These are phyloP conservation scores for Crocallis elinguaria DNA, from an alignment of 2,888 invertebrate genomes.

Conservation along the genomic window DNA sequence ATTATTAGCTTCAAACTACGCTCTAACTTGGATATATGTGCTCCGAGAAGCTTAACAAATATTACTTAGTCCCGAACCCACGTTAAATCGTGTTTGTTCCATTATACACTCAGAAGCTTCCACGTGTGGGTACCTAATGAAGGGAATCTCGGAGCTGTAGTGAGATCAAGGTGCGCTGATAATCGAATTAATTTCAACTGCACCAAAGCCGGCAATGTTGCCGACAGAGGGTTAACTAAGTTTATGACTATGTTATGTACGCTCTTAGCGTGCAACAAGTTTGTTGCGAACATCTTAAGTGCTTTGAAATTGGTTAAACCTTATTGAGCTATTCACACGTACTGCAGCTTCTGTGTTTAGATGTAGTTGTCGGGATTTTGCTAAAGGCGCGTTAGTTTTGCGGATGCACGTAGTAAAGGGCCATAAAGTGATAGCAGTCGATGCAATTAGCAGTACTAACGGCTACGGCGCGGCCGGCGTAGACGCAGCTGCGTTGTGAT, in stretches of 20 bases:
- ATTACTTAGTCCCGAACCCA: constrained; percentile 35
- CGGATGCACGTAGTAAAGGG: constrained; percentile 48
- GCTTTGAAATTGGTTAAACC: constrained; percentile 76
- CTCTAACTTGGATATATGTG: constrained; percentile 25
- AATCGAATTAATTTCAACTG: constrained; percentile 81
- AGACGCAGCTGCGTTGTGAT: constrained; percentile 61
- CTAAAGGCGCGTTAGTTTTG: constrained; percentile 22
- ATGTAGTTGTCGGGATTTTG: constrained; percentile 13
- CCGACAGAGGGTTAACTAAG: constrained; percentile 79
- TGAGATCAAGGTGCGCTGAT: constrained; percentile 79
- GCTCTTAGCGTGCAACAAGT: constrained; percentile 80
- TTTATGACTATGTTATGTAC: constrained; percentile 79
- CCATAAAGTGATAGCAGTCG: constrained; percentile 60
- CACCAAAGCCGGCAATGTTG: constrained; percentile 72
- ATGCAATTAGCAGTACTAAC: constrained; percentile 67
- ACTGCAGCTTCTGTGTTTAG: constrained; percentile 46
- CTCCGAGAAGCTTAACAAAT: constrained; percentile 32
- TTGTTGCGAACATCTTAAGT: constrained; percentile 78
- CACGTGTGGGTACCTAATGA: constrained; percentile 58
- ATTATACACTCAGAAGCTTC: constrained; percentile 50
- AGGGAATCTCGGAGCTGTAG: constrained; percentile 72
- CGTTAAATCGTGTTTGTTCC: constrained; percentile 53
- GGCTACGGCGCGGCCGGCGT: constrained; percentile 56
- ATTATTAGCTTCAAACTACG: constrained; percentile 33
- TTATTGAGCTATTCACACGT: constrained; percentile 45